These are phyloP conservation scores for Anguilla japonica DNA, from an alignment of 2,113 vertebrate genomes.

Conservation along the genomic window DNA sequence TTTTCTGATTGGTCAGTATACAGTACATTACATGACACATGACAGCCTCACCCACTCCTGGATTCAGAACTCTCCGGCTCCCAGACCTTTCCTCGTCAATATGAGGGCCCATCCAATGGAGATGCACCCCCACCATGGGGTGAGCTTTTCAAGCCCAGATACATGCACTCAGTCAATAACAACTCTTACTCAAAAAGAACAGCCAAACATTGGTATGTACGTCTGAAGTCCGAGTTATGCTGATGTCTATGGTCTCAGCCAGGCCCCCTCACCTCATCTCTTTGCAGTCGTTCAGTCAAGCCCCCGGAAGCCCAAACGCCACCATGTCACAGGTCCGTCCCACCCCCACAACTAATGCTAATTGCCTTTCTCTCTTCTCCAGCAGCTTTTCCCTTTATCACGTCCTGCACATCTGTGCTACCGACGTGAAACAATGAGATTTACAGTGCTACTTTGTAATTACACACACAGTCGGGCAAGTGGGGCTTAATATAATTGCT, in stretches of 20 bases:
- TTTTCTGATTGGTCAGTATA: too few species aligned
- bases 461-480: slow-evolving; percentile 76
- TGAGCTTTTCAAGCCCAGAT: too few species aligned
- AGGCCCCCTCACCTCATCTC: neutral
- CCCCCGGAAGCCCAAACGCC: neutral
- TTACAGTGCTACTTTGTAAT: slow-evolving; percentile 82
- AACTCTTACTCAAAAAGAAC: neutral
- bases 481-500: slow-evolving; percentile 80
- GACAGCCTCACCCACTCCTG: too few species aligned
- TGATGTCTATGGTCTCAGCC: neutral
- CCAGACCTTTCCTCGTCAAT: too few species aligned
- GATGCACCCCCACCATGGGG: too few species aligned
- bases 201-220: neutral
- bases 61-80: too few species aligned
- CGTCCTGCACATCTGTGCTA: slow-evolving; percentile 81
- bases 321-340: neutral
- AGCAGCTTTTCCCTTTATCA: slow-evolving; percentile 43
- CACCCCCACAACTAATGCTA: neutral
- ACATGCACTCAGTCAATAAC: neutral
- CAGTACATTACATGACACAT: too few species aligned
- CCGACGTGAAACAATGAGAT: slow-evolving; percentile 77
- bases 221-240: neutral
- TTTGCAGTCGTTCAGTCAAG: neutral
- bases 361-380: neutral
- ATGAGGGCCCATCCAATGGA: too few species aligned